Evolutionary conservation across 2,113 vertebrate species (phyloP), one percentile per base, ranked within the genome.

Genomic region (Halcyon malimbica): DNA sequence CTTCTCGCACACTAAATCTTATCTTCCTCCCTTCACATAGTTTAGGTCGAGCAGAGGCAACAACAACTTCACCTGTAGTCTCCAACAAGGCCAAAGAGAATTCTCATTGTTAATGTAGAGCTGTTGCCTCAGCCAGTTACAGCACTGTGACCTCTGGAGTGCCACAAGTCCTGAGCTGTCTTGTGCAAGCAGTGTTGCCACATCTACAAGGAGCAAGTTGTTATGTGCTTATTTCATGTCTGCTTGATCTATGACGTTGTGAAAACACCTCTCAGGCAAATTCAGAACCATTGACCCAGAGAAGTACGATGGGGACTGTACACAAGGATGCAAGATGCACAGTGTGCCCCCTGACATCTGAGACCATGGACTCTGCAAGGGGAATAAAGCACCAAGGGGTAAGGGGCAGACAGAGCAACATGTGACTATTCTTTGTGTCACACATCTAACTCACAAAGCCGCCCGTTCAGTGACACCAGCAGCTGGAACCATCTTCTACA

Each of bases 391-490:
- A 48, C 71, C 41, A 7, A 20, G 29, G 60, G 37, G 25, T 10
- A 29, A 80, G 57, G 69, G 41, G 56, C 71, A 77, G 44, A 48
- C 0, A 31, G 9, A 39, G n/a, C 68, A 62, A 44, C 1, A 1
- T 6, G 19, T 23, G 9, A 19, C 53, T 44, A 2, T 8, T 54
- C 50, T 54, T 44, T 15, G 13, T 4, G 10, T 13, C 39, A 67
- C 41, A n/a, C 1, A 4, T 39, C 79, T 15, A n/a, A 25, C 59
- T 77, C 63, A 9, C 35, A 71, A 37, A 79, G 78, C 57, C 73
- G 57, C 57, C 51, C 29, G 4, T 11, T 20, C 60, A 51, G 31
- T 12, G 18, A 48, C 0, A 0, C 37, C 89, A 60, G 56, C 4
- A 7, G 12, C 8, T 62, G 51, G 23, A 79, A 17, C 19, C 35